Base-by-base conservation (phyloP, 2,113 vertebrate species). In the Columbina picui region DNA sequence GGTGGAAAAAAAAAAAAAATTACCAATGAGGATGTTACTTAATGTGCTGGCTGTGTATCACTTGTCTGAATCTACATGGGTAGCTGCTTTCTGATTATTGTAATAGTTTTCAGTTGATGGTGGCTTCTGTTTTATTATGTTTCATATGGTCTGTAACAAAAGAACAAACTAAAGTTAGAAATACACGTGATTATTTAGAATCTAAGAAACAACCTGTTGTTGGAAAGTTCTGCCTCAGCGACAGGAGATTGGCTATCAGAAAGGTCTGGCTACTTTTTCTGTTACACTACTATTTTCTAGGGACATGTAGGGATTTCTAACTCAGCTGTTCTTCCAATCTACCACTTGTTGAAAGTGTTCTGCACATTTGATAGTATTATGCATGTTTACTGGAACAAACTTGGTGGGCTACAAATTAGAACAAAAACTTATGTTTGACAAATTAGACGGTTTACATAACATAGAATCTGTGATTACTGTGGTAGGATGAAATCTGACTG, bases 121-220 rank as follows among this genome's bases (percentile, higher is more conserved):
- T 38, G 13, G 1, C 12, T 68, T 63, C 13, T 64, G 4, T 17
- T 71, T 45, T 34, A 10, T 67, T 70, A 9, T 16, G 4, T 57
- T 68, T 79, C 32, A 39, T 39, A 14, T 20, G 6, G 16, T 74
- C 9, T 65, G 4, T 29, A 78, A 47, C 21, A 36, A 45, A 70
- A 61, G 9, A 77, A 64, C 22, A 71, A 43, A 30, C 20, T 10
- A 0, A 64, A 56, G 10, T 92, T 70, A 61, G 32, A 59, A 74
- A 45, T 38, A 17, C 0, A 0, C 19, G 3, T 32, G 4, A 2
- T 18, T 55, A 7, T 60, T 77, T 26, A 32, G 21, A 63, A 29
- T 41, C 16, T 50, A n/a, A 77, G 43, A 71, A 75, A 5, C 18
- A 22, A 47, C 5, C 4, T 13, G 6, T 21, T 68, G 7, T 6